Percentiles rank a stretch among this genome's conserved stretches.
phyloP scores from a whole-genome alignment of 2,888 invertebrate species.

The Pollenia amentaria region DNA sequence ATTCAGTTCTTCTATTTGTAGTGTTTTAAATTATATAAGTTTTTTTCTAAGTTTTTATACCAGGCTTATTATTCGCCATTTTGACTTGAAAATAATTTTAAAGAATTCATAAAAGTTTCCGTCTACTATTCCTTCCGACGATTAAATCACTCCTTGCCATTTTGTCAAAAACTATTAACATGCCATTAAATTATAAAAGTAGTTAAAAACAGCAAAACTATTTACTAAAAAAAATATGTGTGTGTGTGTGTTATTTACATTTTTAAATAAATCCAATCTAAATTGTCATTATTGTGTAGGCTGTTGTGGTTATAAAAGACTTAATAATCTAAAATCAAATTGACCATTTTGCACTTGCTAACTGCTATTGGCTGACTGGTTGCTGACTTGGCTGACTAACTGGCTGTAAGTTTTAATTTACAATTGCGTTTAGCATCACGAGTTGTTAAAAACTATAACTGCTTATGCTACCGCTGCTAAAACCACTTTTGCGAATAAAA shows the following conservation, averaged over 20 bases:
- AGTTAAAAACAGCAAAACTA: neutral
- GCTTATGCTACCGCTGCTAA: slow-evolving; percentile 25
- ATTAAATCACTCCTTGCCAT: neutral
- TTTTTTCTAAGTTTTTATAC: too few relatives aligned
- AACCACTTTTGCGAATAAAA: neutral
- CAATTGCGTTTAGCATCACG: slow-evolving; percentile 51
- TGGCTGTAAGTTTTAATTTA: slow-evolving; percentile 54
- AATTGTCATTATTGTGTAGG: slow-evolving; percentile 72
- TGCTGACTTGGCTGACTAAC: slow-evolving; percentile 36
- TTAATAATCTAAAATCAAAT: slow-evolving; percentile 74
- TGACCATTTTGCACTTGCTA: slow-evolving; percentile 74
- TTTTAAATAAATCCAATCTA: slow-evolving; percentile 65
- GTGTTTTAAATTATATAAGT: too few relatives aligned
- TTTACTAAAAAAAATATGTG: neutral
- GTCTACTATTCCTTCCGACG: too few relatives aligned
- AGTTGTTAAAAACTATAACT: slow-evolving; percentile 27
- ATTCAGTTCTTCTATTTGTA: too few relatives aligned
- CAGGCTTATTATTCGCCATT: too few relatives aligned
- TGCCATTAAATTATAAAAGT: slow-evolving; percentile 65
- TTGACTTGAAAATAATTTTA: neutral
- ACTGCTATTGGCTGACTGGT: slow-evolving; percentile 62
- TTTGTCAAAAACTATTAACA: slow-evolving; percentile 68
- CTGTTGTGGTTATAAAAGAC: slow-evolving; percentile 71
- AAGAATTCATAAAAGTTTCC: neutral
- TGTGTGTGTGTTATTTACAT: neutral